Evolutionary conservation across 2,797 vertebrate genomes (phyloP), one percentile per base, ranked within the genome.

Genomic region (Tachyglossus aculeatus): DNA sequence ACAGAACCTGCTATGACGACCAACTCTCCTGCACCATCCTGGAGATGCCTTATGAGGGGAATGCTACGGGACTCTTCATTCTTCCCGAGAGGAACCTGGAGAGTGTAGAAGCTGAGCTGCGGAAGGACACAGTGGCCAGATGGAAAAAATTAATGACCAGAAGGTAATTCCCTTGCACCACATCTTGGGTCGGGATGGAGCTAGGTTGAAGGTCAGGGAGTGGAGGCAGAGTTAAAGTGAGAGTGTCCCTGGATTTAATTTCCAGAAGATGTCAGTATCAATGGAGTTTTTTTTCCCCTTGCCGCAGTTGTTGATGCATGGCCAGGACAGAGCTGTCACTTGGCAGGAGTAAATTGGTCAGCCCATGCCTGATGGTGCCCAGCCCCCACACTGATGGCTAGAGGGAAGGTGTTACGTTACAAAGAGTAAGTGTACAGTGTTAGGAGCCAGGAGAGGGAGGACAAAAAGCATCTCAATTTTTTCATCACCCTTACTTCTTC

Each of bases 31-130:
- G 94, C 54, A 92, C 85, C 0, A 62, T 97, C 77, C 65, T 98
- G 82, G 69, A 94, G 89, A 88, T 98, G 81, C 96, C 96, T 19
- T 98, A 97, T 88, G 90, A 93, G 37, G 90, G 93, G 43, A 94
- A 95, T 80, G 88, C 95, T 51, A 94, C 93, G 0, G 94, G 96
- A 83, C 90, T 95, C 91, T 93, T 98, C 21, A 21, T 98, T 39
- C 92, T 98, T 29, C 97, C 97, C 0, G 87, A 92, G 53, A 96
- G 93, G 61, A 95, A 94, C 70, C 91, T 96, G 93, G 63, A 81
- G 9, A 71, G 67, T 2, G 80, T 98, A 66, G 96, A 98, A 63
- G 79, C 81, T 22, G 54, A 9, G 50, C 83, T 98, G 71, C 76
- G 51, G 71, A 90, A 74, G 59, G 88, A 95, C 3, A 68, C 74